A percentile compares a stretch with the other conserved stretches of the same genome.
Evolutionary conservation across 2,888 invertebrate species (phyloP).

Genomic region (Drosophila borborema): DNA sequence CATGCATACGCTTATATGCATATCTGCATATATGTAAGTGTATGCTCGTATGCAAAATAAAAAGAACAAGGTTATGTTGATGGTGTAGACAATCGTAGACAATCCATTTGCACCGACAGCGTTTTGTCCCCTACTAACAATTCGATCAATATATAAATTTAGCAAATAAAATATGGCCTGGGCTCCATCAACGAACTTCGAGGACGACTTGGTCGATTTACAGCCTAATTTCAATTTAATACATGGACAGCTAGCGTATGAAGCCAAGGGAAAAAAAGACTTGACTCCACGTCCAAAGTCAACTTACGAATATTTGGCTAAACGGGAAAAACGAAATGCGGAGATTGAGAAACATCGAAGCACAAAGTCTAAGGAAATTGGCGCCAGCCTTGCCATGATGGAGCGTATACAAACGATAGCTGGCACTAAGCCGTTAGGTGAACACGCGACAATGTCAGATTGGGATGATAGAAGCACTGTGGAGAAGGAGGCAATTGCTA

Average conservation of each 20-base stretch:
- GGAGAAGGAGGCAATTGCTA: constrained; percentile 77
- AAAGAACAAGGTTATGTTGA: constrained; percentile 51
- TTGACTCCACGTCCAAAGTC: constrained; percentile 35
- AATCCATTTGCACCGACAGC: constrained; percentile 18
- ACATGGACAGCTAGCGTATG: constrained; percentile 72
- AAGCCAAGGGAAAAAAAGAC: constrained; percentile 29
- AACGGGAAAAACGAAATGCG: constrained; percentile 33
- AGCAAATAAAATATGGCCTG: constrained; percentile 67
- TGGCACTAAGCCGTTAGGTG: constrained; percentile 76
- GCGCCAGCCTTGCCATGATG: constrained; percentile 65
- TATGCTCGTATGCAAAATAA: constrained; percentile 13
- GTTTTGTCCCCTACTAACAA: constrained; percentile 22
- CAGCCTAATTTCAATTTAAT: constrained; percentile 78
- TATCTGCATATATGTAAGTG: neutral
- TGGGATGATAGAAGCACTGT: constrained; percentile 73
- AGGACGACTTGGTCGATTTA: constrained; percentile 80
- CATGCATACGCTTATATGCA: neutral
- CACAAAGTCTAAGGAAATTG: constrained; percentile 41
- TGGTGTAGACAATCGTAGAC: constrained; percentile 1
- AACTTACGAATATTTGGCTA: constrained; percentile 49
- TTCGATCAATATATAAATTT: constrained; percentile 21
- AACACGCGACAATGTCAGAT: constrained; percentile 74
- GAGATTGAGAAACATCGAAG: constrained; percentile 15
- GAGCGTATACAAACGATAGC: constrained; percentile 77
- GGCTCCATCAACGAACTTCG: constrained; percentile 77